Evolutionary conservation across 2,113 vertebrate genomes (phyloP).

Genomic region (Nettapus auritus): DNA sequence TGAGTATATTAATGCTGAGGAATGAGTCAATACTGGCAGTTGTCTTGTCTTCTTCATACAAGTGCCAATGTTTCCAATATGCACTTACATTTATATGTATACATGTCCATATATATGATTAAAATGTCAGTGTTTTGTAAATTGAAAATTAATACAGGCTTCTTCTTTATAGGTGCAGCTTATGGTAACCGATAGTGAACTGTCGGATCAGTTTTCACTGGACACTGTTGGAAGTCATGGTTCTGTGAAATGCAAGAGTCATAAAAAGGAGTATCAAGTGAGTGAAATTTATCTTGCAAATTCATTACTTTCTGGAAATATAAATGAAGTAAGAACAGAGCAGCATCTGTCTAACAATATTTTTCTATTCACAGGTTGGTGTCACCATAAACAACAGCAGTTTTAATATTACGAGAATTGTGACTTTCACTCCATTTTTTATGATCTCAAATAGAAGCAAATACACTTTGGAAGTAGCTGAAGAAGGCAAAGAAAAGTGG

Average conservation of each 20-base stretch:
- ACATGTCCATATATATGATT: not conserved
- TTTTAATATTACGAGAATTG: slow-evolving; percentile 96
- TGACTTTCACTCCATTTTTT: slow-evolving; percentile 95
- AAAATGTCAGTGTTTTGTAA: not conserved
- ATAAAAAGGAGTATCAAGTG: slow-evolving; percentile 90
- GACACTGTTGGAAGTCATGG: slow-evolving; percentile 97
- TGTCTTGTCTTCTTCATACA: not conserved
- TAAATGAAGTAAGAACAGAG: not conserved
- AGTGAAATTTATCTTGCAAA: slow-evolving; percentile 43
- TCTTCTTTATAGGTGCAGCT: slow-evolving; percentile 86
- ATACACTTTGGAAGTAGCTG: slow-evolving; percentile 84
- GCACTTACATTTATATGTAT: not conserved
- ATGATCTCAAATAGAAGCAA: slow-evolving; percentile 94
- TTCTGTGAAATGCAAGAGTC: slow-evolving; percentile 92
- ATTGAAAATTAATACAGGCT: not conserved
- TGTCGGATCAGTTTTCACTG: slow-evolving; percentile 94
- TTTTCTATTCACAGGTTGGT: slow-evolving; percentile 83
- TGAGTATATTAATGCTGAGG: too few relatives aligned
- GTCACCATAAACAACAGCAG: slow-evolving; percentile 94
- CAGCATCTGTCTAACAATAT: not conserved
- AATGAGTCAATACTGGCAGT: not conserved
- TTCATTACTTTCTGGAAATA: not conserved
- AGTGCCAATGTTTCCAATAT: not conserved
- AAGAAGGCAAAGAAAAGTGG: slow-evolving; percentile 87
- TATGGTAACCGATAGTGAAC: slow-evolving; percentile 94